These are phyloP conservation scores for Eilema caniola DNA, from an alignment of 2,888 invertebrate genomes.

Conservation along the genomic window DNA sequence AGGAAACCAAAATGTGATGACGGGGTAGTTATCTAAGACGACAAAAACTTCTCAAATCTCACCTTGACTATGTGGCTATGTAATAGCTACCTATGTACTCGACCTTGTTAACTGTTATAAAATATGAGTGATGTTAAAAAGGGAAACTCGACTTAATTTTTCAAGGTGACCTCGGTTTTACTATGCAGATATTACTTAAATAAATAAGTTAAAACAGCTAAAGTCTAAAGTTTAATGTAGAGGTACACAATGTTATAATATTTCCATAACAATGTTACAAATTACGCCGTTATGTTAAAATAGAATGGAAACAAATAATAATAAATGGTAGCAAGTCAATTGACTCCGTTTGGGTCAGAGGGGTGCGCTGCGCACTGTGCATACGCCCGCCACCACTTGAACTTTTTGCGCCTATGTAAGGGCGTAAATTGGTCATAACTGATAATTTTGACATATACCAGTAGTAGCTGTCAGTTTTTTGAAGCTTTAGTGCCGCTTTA, in stretches of 20 bases:
- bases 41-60: no score
- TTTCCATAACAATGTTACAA: constrained; percentile 17
- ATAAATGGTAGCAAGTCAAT: constrained; percentile 82
- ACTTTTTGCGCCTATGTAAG: constrained; percentile 74
- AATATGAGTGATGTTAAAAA: no score
- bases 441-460: constrained; percentile 86
- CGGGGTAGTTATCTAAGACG: no score
- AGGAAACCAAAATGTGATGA: no score
- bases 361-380: constrained; percentile 55
- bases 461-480: constrained; percentile 77
- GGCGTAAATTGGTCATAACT: constrained; percentile 79
- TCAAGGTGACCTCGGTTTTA: no score
- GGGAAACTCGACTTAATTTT: no score
- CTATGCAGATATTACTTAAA: no score
- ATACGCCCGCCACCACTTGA: constrained; percentile 67
- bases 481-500: constrained; percentile 72
- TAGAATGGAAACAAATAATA: constrained; percentile 63
- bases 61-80: no score
- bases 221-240: background rate
- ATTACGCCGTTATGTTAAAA: constrained; percentile 35
- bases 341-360: constrained; percentile 64
- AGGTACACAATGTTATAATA: constrained; percentile 1
- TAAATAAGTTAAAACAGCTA: background rate
- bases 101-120: no score
- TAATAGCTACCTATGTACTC: no score